These are phyloP conservation scores for Noctua fimbriata DNA, from an alignment of 2,888 invertebrate genomes.

Conservation along the genomic window DNA sequence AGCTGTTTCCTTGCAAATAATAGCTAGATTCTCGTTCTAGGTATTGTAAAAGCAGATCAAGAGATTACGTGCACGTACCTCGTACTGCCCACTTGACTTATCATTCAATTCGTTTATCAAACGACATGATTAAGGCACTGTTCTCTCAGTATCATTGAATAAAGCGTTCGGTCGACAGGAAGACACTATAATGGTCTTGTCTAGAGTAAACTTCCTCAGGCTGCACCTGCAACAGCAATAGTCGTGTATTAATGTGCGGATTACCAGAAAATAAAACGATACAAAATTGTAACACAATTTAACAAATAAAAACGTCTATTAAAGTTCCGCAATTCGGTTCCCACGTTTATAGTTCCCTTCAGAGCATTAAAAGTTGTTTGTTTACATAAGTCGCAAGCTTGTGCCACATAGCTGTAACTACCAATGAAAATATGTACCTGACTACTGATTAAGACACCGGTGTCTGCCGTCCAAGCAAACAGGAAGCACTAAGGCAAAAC, in stretches of 20 bases:
- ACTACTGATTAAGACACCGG: slow-evolving; percentile 46
- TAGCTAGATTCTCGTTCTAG: background rate
- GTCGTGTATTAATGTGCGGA: background rate
- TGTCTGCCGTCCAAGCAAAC: slow-evolving; percentile 33
- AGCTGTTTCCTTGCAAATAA: background rate
- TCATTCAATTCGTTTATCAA: slow-evolving; percentile 25
- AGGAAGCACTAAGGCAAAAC: slow-evolving; percentile 56
- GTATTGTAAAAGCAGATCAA: slow-evolving; percentile 10
- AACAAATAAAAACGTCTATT: background rate
- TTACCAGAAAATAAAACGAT: background rate
- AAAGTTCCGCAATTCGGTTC: slow-evolving; percentile 22
- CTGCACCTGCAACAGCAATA: background rate
- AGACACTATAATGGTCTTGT: background rate
- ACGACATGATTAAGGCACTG: background rate
- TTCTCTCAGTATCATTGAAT: slow-evolving; percentile 6
- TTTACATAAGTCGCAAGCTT: slow-evolving; percentile 51
- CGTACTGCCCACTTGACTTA: slow-evolving; percentile 9
- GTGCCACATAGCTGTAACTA: slow-evolving; percentile 39
- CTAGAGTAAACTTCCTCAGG: background rate
- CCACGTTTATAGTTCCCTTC: slow-evolving; percentile 34
- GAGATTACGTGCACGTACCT: background rate
- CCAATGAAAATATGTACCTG: slow-evolving; percentile 47
- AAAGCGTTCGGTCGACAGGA: background rate
- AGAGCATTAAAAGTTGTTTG: slow-evolving; percentile 48
- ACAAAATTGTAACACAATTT: background rate